Evolutionary conservation across 2,888 invertebrate genomes (phyloP).

Genomic region (Quadriops clusia): DNA sequence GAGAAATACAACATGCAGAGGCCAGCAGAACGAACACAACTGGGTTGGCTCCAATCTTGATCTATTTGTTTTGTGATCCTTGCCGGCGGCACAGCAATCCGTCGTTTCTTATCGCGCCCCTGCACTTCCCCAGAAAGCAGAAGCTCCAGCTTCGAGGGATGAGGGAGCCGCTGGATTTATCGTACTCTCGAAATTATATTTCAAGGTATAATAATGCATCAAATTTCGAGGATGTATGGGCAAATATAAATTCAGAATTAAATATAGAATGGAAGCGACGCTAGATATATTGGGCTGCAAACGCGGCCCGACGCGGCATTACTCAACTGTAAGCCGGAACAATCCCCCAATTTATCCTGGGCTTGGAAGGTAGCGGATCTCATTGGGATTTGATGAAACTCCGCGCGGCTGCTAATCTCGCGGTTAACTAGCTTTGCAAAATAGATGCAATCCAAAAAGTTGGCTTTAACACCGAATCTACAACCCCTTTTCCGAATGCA

Average conservation of each 20-base stretch:
- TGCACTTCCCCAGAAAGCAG: slow-evolving; percentile 23
- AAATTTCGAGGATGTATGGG: slow-evolving; percentile 35
- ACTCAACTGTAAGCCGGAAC: slow-evolving; percentile 37
- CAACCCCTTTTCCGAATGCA: slow-evolving; percentile 5
- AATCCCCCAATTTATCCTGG: slow-evolving; percentile 39
- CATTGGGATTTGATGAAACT: slow-evolving; percentile 40
- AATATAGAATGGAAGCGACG: slow-evolving; percentile 34
- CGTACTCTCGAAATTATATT: slow-evolving; percentile 33
- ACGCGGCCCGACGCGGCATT: slow-evolving; percentile 37
- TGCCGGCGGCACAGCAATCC: slow-evolving; percentile 33
- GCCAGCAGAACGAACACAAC: slow-evolving; percentile 28
- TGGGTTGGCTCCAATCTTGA: slow-evolving; percentile 35
- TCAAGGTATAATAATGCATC: slow-evolving; percentile 39
- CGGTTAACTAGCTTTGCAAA: slow-evolving; percentile 39
- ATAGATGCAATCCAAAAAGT: slow-evolving; percentile 29
- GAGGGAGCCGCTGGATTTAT: slow-evolving; percentile 24
- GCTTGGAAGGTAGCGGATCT: slow-evolving; percentile 36
- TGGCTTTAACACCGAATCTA: slow-evolving; percentile 9
- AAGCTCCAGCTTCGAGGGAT: slow-evolving; percentile 3
- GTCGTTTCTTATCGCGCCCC: slow-evolving; percentile 33
- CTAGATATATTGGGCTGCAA: slow-evolving; percentile 37
- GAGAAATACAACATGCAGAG: slow-evolving; percentile 29
- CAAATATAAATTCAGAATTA: slow-evolving; percentile 39
- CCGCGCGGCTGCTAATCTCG: slow-evolving; percentile 36
- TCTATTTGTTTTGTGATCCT: slow-evolving; percentile 39